These are phyloP conservation scores for Stomatorhinus ivindoensis DNA, from an alignment of 2,113 vertebrate genomes.

Conservation along the genomic window DNA sequence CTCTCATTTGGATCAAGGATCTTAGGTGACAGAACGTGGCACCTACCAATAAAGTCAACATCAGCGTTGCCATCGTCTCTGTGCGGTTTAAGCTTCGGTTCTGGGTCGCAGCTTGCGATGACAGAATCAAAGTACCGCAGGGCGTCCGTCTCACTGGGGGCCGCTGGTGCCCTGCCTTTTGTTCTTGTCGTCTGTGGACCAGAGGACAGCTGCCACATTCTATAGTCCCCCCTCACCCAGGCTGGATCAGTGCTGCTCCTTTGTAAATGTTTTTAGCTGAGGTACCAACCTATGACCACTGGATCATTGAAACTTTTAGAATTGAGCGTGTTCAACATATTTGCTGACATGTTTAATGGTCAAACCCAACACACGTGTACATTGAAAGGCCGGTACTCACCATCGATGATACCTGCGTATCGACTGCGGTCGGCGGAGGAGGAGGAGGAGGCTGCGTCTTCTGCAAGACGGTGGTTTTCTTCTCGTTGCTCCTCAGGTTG, in stretches of 20 bases:
- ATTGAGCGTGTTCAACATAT: neutral
- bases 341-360: neutral
- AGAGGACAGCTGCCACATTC: neutral
- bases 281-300: neutral
- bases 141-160: slow-evolving; percentile 71
- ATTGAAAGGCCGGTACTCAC: neutral
- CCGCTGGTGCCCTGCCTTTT: slow-evolving; percentile 45
- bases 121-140: slow-evolving; percentile 82
- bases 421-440: slow-evolving; percentile 40
- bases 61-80: slow-evolving; percentile 68
- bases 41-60: slow-evolving; percentile 85
- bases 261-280: neutral
- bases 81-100: slow-evolving; percentile 56
- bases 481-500: slow-evolving; percentile 58
- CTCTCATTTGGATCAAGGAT: neutral
- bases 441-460: slow-evolving; percentile 56
- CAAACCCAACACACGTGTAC: neutral
- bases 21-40: neutral
- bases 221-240: neutral
- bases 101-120: slow-evolving; percentile 80
- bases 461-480: slow-evolving; percentile 38
- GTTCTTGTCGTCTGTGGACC: slow-evolving; percentile 38
- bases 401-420: slow-evolving; percentile 33
- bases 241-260: neutral
- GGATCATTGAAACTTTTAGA: neutral